Conservation (phyloP, 2,797 vertebrate species). For the Hemibagrus guttatus region DNA sequence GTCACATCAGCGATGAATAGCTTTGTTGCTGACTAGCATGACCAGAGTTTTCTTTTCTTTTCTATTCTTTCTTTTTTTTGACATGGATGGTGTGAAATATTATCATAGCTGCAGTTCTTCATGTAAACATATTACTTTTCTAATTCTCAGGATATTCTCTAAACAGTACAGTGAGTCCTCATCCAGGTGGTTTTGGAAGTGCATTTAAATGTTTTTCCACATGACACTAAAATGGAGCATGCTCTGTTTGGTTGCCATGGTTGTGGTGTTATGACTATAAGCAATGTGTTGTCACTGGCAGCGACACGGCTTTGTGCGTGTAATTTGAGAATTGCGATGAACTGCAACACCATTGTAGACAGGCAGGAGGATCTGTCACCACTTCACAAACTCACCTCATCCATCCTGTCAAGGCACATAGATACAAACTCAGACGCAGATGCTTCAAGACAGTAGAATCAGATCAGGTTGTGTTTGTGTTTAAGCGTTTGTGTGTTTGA, state of each 20-base stretch:
- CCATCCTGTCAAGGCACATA: slow-evolving; percentile 11
- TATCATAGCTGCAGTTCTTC: slow-evolving; percentile 8
- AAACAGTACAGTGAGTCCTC: slow-evolving; percentile 8
- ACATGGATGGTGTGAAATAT: neutral
- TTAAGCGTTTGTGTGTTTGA: neutral
- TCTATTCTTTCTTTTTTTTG: neutral
- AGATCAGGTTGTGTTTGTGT: slow-evolving; percentile 2
- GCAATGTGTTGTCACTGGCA: slow-evolving; percentile 42
- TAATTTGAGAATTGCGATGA: slow-evolving; percentile 41
- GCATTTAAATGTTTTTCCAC: slow-evolving; percentile 17
- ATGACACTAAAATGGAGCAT: slow-evolving; percentile 23
- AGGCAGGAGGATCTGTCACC: slow-evolving; percentile 34
- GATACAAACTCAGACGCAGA: neutral
- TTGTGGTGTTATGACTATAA: slow-evolving; percentile 47
- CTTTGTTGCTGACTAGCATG: neutral
- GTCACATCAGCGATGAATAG: neutral
- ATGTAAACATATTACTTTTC: slow-evolving; percentile 16
- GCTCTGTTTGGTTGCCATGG: slow-evolving; percentile 49
- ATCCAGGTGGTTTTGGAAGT: slow-evolving; percentile 21
- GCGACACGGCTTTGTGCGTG: slow-evolving; percentile 7
- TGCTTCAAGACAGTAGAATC: neutral
- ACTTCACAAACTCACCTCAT: slow-evolving; percentile 25
- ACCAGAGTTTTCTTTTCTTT: neutral
- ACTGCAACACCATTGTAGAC: slow-evolving; percentile 8
- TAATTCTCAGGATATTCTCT: slow-evolving; percentile 14